Evolutionary conservation across 2,113 vertebrate species (phyloP), one percentile per base, ranked within the genome.

Genomic region (Colossoma macropomum): DNA sequence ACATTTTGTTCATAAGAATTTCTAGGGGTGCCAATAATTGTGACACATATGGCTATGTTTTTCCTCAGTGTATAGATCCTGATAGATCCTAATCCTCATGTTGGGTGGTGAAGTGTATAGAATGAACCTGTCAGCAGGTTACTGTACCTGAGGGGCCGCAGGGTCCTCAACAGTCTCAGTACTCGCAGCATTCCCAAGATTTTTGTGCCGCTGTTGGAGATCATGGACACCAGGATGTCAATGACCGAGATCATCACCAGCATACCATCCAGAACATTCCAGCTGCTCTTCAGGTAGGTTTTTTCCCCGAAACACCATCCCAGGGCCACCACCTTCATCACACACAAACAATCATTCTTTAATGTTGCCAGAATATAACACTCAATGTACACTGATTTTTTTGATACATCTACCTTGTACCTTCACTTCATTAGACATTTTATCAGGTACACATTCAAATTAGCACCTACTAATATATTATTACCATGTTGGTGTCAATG

Each of bases 111-210:
- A 56, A 23, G 54, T 56, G 54, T 23, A 7, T 23, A 56, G 7
- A 23, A 5, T 23, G 54, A 0, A 56, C 23, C 1, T n/a, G 21
- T 12, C 21, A 9, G 68, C n/a, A n/a, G 34, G 38, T 11, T 45
- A 1, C 38, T 5, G 34, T 89, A 99, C 98, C 98, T 95, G 77
- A 99, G 92, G 0, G 98, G 98, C 30, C 98, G 93, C 62, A 99
- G 95, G 0, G 98, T 99, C 86, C 98, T 92, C 86, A 99, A 93
- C 68, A 99, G 95, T 78, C 98, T 92, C 84, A 99, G 91, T 19
- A 99, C 98, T 28, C 98, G 79, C 76, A 99, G 90, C 97, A 99
- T 98, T 34, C 98, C 98, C 86, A 99, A 93, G 90, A 99, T 99
- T 92, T 98, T 98, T 0, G 97, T 97, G 56, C 97, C 95, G 0